phyloP scores from a whole-genome alignment of 2,113 vertebrate species.

The Epinephelus moara region DNA sequence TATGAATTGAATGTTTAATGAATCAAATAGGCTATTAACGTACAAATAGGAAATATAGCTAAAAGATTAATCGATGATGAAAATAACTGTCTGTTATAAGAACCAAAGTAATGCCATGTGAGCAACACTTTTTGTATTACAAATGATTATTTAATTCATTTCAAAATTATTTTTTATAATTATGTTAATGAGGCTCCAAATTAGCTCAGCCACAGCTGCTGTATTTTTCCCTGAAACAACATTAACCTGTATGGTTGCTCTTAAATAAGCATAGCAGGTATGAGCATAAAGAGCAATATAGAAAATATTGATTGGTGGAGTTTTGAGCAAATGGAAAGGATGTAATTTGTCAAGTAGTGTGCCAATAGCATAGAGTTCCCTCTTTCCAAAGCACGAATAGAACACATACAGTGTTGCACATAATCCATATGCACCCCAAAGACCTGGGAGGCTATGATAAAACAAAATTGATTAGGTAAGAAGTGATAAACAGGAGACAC shows the following conservation, averaged over 20 bases:
- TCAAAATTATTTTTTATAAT: neutral
- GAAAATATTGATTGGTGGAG: neutral
- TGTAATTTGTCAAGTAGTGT: neutral
- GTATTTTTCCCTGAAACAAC: neutral
- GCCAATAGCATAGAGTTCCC: neutral
- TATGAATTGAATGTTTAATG: too few species aligned
- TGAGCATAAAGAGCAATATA: neutral
- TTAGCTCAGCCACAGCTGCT: neutral
- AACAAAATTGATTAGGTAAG: constrained; percentile 3
- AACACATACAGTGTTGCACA: neutral
- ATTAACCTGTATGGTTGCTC: neutral
- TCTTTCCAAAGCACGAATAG: neutral
- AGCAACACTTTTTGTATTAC: neutral
- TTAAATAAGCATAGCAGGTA: neutral
- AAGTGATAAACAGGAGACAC: constrained; percentile 31
- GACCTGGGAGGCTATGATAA: neutral
- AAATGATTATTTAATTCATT: neutral
- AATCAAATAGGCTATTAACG: too few species aligned
- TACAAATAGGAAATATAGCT: neutral
- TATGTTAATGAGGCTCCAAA: neutral
- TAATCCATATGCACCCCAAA: neutral
- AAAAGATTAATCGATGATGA: neutral
- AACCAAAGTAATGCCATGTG: neutral
- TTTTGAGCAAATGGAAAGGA: neutral
- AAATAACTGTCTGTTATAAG: neutral